Base-by-base conservation (phyloP, 2,888 invertebrate species). In the Ichneumoninae sp. region DNA sequence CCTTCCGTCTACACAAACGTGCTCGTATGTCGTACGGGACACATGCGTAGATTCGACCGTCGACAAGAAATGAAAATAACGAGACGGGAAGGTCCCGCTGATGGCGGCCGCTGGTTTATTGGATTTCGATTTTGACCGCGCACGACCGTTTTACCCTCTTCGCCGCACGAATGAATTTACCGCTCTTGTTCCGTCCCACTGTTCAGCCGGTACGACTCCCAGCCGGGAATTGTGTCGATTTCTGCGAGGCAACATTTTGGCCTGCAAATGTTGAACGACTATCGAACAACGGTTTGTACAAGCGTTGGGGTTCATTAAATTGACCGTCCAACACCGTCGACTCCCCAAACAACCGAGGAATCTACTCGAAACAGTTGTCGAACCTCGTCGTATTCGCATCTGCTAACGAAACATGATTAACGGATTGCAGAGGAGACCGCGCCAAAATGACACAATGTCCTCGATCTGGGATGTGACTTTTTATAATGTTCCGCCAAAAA, bases 1-100 rank as follows among this genome's bases (percentile, higher is more conserved):
- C 57, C 57, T 22, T 57, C 8, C 3, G 57, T 26, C 26, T 26
- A 57, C 26, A 26, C 1, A 57, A 22, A 22, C 57, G 54, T 44
- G 16, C 44, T 16, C 16, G 44, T 16, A 13, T 44, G 44, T 44
- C 44, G 44, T 44, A 44, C 44, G n/a, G 44, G 40, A 47, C 33
- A 26, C 44, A 47, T 44, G 60, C 57, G 44, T 74, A n/a, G 7
- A 30, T 44, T 13, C 22, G 26, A 22, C 13, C 19, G 5, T n/a
- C 30, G 30, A 60, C 62, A 30, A 74, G 57, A 30, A 74, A 74
- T 62, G 47, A 47, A 74, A 47, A 47, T 47, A 74, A 62, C 74
- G 74, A 47, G 47, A 26, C 60, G 30, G 33, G 19, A 54, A 71
- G 22, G 36, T 71, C 62, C 30, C 74, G 57, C 44, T 13, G 30